These are phyloP conservation scores for Equus przewalskii DNA, from an alignment of 2,113 vertebrate genomes.

Conservation along the genomic window DNA sequence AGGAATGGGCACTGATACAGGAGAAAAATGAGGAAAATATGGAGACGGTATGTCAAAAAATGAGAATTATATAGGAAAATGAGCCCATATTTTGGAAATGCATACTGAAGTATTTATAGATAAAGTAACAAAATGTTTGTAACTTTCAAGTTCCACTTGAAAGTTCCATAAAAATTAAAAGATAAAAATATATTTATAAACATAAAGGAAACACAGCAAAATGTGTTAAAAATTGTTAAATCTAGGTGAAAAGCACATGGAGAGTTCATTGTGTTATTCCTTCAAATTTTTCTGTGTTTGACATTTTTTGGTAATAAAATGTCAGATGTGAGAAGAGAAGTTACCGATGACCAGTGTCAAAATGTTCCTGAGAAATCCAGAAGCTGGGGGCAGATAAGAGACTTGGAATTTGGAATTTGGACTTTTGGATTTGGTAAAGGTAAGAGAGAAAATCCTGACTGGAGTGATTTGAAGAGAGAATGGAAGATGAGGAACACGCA, in stretches of 20 bases:
- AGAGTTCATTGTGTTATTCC: background rate
- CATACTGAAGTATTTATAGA: background rate
- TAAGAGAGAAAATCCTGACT: background rate
- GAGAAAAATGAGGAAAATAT: background rate
- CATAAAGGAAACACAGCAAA: background rate
- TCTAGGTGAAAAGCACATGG: background rate
- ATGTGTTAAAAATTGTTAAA: background rate
- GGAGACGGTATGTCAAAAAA: background rate
- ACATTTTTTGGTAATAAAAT: background rate
- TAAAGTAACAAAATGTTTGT: background rate
- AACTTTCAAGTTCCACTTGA: background rate
- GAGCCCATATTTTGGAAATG: background rate
- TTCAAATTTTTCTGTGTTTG: background rate
- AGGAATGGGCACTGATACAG: background rate
- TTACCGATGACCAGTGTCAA: background rate
- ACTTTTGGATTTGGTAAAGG: background rate
- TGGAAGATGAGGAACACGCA: background rate
- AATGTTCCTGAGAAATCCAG: slow-evolving; percentile 2
- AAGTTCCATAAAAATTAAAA: background rate
- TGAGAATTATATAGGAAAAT: background rate
- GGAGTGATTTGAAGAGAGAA: background rate
- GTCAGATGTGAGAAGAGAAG: background rate
- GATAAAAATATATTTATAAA: background rate
- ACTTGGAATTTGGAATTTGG: background rate
- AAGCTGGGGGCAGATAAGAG: background rate